These are phyloP conservation scores for Daboia siamensis DNA, from an alignment of 2,113 vertebrate species.

Conservation along the genomic window DNA sequence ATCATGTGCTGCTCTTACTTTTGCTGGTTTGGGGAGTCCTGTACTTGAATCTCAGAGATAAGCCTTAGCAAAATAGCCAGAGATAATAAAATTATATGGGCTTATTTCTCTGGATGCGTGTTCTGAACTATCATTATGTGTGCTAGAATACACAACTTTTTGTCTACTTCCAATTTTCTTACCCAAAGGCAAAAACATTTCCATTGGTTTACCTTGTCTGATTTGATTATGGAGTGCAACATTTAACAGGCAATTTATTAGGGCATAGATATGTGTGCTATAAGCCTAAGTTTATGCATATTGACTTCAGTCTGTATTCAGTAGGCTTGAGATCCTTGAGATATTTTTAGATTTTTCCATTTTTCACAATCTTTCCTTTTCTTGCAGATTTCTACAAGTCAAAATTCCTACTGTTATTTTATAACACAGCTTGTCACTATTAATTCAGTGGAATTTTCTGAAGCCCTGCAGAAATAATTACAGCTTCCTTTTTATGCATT, in stretches of 20 bases:
- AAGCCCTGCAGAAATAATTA: conserved; percentile 47
- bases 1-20: background rate
- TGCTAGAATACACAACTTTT: background rate
- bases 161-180: background rate
- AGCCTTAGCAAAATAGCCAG: background rate
- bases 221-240: background rate
- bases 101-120: background rate
- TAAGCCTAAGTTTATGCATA: background rate
- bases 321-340: background rate
- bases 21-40: background rate
- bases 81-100: background rate
- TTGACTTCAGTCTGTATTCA: background rate
- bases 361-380: background rate
- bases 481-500: conserved; percentile 52
- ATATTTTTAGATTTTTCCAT: background rate
- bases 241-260: background rate
- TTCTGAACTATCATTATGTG: background rate
- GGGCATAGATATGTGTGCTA: no score
- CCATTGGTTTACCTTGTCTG: background rate
- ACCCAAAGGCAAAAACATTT: background rate
- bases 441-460: conserved; percentile 23
- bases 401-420: conserved; percentile 27
- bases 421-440: background rate
- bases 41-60: background rate
- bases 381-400: background rate